phyloP scores from a whole-genome alignment of 2,888 invertebrate genomes.

The Clanis bilineata region DNA sequence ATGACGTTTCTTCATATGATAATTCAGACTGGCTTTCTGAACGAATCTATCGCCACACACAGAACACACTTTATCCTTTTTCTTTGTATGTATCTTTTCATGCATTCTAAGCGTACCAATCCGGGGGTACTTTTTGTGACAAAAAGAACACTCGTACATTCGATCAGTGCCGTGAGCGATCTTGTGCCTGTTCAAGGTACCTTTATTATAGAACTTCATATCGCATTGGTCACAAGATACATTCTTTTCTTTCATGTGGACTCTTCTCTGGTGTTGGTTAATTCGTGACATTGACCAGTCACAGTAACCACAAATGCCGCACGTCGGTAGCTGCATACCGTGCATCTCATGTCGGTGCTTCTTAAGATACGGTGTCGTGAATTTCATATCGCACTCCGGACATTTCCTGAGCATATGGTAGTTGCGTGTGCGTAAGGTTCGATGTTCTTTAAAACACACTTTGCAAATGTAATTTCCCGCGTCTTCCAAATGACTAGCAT shows the following conservation, averaged over 20 bases:
- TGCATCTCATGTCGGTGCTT: slow-evolving; percentile 17
- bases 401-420: slow-evolving; percentile 12
- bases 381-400: slow-evolving; percentile 16
- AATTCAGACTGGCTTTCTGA: slow-evolving; percentile 38
- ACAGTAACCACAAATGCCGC: slow-evolving; percentile 30
- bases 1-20: slow-evolving; percentile 38
- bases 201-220: slow-evolving; percentile 19
- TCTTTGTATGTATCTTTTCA: slow-evolving; percentile 33
- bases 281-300: neutral
- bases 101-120: slow-evolving; percentile 25
- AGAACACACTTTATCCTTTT: slow-evolving; percentile 27
- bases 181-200: slow-evolving; percentile 22
- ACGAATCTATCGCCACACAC: slow-evolving; percentile 38
- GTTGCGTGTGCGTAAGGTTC: neutral
- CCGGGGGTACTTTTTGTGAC: slow-evolving; percentile 43
- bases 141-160: slow-evolving; percentile 39
- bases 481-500: slow-evolving; percentile 1
- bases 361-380: neutral
- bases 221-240: slow-evolving; percentile 40
- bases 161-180: slow-evolving; percentile 34
- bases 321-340: slow-evolving; percentile 18
- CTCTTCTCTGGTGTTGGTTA: slow-evolving; percentile 20
- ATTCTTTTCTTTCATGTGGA: slow-evolving; percentile 37
- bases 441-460: slow-evolving; percentile 19
- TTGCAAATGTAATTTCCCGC: slow-evolving; percentile 16